A percentile compares a stretch with the other conserved stretches of the same genome.
phyloP scores from a whole-genome alignment of 2,113 vertebrate species.

The Erpornis zantholeuca region DNA sequence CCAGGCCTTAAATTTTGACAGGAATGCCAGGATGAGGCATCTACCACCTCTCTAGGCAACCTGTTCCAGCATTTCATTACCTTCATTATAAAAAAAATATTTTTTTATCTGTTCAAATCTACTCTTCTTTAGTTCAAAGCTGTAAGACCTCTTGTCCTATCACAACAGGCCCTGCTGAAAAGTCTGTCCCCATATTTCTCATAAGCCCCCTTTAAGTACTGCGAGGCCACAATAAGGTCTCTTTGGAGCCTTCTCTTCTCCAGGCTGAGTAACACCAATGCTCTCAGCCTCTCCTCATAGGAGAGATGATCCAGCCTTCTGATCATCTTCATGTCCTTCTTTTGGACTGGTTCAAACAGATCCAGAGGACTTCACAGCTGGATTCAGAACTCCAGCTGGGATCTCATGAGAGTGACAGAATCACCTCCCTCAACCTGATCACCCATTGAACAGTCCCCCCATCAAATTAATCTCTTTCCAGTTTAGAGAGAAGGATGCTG shows the following conservation, averaged over 20 bases:
- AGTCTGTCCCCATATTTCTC: background rate
- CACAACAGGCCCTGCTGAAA: background rate
- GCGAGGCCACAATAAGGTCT: background rate
- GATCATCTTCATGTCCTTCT: background rate
- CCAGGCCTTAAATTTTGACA: background rate
- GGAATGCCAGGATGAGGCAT: background rate
- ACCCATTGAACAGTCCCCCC: background rate
- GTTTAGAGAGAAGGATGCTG: background rate
- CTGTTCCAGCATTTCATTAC: background rate
- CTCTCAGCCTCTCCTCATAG: background rate
- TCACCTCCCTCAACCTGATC: background rate
- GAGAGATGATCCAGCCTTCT: background rate
- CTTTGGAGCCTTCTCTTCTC: background rate
- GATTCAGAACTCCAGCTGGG: background rate
- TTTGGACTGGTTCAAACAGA: background rate
- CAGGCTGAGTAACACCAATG: background rate
- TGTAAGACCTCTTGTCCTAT: background rate
- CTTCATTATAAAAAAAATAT: background rate
- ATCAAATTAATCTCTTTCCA: background rate
- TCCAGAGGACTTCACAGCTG: background rate
- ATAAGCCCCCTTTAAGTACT: background rate
- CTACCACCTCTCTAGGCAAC: background rate
- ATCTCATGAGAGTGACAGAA: background rate
- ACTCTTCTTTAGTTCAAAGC: background rate
- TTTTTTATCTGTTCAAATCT: background rate